Percentiles rank a stretch among this genome's conserved stretches.
These are phyloP conservation scores for Urocolius indicus DNA, from an alignment of 2,113 vertebrate genomes.

Conservation along the genomic window DNA sequence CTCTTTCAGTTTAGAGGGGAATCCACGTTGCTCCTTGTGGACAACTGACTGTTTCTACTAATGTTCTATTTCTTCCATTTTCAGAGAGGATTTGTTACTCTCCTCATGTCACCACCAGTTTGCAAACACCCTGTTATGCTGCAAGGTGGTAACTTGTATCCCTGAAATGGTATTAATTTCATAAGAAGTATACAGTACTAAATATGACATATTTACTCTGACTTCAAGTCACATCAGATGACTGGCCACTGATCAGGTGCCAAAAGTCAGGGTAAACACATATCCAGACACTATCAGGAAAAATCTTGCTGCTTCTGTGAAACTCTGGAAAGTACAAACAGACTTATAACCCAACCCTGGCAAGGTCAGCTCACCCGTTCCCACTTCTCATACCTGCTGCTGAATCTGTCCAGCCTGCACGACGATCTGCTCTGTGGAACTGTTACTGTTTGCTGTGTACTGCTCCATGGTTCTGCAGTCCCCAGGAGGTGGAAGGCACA, in stretches of 20 bases:
- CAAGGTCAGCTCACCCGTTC: background rate
- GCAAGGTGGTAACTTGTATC: background rate
- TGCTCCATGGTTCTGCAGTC: slow-evolving; percentile 87
- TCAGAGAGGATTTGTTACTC: background rate
- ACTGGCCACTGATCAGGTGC: background rate
- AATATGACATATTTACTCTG: background rate
- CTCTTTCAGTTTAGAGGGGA: background rate
- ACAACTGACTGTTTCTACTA: background rate
- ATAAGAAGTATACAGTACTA: no score
- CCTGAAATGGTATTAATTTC: background rate
- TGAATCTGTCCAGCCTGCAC: slow-evolving; percentile 97
- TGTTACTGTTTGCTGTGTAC: slow-evolving; percentile 91
- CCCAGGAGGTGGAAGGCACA: background rate
- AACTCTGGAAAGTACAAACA: background rate
- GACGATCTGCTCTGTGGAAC: slow-evolving; percentile 94
- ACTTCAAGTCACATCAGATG: background rate
- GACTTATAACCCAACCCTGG: background rate
- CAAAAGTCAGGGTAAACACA: background rate
- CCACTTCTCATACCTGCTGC: slow-evolving; percentile 85
- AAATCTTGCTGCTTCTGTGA: background rate
- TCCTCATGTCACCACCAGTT: background rate
- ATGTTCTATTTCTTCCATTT: background rate
- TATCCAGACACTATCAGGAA: rapidly evolving
- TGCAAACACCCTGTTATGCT: background rate
- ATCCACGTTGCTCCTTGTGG: background rate